Base-by-base conservation (phyloP, 2,888 invertebrate genomes). In the Lagria hirta region DNA sequence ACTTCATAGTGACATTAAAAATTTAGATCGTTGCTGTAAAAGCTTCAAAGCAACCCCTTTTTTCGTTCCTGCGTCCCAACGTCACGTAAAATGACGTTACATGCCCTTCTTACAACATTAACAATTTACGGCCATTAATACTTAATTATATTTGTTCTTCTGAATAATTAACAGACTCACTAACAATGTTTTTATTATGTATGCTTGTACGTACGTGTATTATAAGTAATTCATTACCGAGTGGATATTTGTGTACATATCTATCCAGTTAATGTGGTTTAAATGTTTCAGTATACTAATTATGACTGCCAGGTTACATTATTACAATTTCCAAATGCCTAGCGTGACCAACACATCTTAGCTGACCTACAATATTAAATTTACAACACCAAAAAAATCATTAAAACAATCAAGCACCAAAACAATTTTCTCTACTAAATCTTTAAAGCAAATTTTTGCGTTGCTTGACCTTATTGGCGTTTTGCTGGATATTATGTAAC, bases 151-250 rank as follows among this genome's bases (percentile, higher is more conserved):
- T 65, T 65, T 65, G 65, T 64, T 60, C 56, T 49, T 51, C 47
- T 65, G 60, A 62, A 65, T 64, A 58, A 64, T 65, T 58, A 55
- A 65, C 55, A 42, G 50, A 58, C 52, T 60, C 65, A 60, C 63
- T 65, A 65, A 65, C 64, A 64, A 61, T 61, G 62, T 64, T 61
- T 65, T 61, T 60, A 64, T 64, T 62, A 64, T 64, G 61, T 52
- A 64, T 61, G 56, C 48, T 51, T 52, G 43, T 55, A 55, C 40
- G 51, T 58, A 57, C 59, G 56, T 59, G 58, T 58, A 40, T 44
- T 43, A 53, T 60, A 55, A 60, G 49, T 60, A 57, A 61, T 61
- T 61, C 60, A 60, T 54, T 48, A 48, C 41, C 32, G 26, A 41
- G 38, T 35, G 48, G 48, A 42, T 52, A 51, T 54, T 50, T 54